A percentile compares a stretch with the other conserved stretches of the same genome.
Conservation (phyloP, 2,113 vertebrate genomes). For the Cochlearius cochlearius region DNA sequence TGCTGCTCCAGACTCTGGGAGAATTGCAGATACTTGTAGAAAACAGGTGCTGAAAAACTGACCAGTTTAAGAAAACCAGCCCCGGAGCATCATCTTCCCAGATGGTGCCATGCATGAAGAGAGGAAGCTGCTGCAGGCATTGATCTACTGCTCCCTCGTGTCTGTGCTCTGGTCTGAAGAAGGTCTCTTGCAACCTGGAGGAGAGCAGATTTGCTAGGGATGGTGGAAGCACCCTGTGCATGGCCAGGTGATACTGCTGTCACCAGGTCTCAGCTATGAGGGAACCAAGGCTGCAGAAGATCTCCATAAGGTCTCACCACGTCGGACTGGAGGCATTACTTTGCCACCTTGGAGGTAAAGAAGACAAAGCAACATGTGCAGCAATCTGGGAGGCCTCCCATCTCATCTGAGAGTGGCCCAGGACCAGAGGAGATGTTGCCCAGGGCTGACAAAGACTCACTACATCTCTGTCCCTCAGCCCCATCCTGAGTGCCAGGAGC, state of each 20-base stretch:
- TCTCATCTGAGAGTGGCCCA: neutral
- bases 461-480: neutral
- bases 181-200: neutral
- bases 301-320: neutral
- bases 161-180: neutral
- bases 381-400: neutral
- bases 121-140: neutral
- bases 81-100: neutral
- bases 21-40: neutral
- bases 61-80: neutral
- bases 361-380: neutral
- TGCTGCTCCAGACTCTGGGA: neutral
- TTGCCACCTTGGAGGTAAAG: neutral
- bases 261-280: neutral
- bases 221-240: neutral
- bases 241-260: neutral
- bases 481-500: neutral
- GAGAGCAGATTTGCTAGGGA: neutral
- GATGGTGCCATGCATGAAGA: rapidly evolving
- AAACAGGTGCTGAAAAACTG: neutral
- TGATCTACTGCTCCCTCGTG: neutral
- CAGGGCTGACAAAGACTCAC: neutral
- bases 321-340: neutral
- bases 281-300: neutral
- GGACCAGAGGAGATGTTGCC: neutral